A percentile compares a stretch with the other conserved stretches of the same genome.
These are phyloP conservation scores for Dioctria linearis DNA, from an alignment of 2,888 invertebrate genomes.

Conservation along the genomic window DNA sequence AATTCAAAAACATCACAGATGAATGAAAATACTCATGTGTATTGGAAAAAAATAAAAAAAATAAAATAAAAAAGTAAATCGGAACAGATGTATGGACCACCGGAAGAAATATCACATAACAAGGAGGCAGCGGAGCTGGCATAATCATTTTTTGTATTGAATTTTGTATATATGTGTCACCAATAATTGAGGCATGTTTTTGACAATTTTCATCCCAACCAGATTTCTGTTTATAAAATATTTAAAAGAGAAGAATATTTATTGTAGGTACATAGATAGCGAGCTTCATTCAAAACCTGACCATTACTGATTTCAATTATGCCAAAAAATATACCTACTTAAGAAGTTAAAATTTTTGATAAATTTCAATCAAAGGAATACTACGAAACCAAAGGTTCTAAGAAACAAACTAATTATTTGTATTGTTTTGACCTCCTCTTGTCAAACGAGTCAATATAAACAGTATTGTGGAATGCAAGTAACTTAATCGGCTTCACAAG, in stretches of 20 bases:
- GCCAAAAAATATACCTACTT: too few species aligned
- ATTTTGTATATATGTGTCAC: not conserved
- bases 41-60: not conserved
- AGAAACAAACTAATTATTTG: too few species aligned
- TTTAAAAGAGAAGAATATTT: not conserved
- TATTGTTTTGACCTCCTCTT: too few species aligned
- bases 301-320: too few species aligned
- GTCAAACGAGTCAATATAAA: too few species aligned
- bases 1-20: slow-evolving; percentile 28
- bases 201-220: not conserved
- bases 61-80: too few species aligned
- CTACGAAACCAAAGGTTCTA: too few species aligned
- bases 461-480: too few species aligned
- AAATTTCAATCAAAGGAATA: too few species aligned
- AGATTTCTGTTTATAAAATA: not conserved
- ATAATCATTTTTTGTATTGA: not conserved
- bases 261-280: not conserved
- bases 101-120: slow-evolving; percentile 1
- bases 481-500: too few species aligned
- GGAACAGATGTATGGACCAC: not conserved
- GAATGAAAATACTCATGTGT: slow-evolving; percentile 1
- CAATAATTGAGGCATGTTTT: not conserved
- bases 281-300: too few species aligned
- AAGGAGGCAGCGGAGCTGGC: not conserved
- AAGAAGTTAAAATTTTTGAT: too few species aligned